Base-by-base conservation (phyloP, 1,140 invertebrate species). In the Fopius arisanus region DNA sequence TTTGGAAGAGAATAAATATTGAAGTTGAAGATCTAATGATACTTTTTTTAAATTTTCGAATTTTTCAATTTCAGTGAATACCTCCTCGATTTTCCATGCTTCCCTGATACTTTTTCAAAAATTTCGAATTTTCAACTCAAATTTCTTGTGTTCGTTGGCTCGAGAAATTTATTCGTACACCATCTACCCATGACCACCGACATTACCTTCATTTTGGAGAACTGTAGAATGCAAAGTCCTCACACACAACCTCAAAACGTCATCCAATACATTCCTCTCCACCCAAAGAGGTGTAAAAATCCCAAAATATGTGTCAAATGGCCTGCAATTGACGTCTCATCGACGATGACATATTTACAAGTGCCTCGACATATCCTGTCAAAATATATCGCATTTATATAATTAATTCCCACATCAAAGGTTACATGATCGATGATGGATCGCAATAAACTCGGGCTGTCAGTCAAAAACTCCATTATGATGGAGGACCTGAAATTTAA, bases 401-500 rank as follows among this genome's bases (percentile, higher is more conserved):
- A 59, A 59, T 59, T 4, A 59, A 59, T 3, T 23, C 23, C 7
- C 54, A 23, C 6, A 59, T 26, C 19, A n/a, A 59, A 48, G 43
- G n/a, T 19, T 59, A 26, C 2, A 23, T 21, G 19, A 16, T 51
- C 43, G 43, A 51, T 26, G 71, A 79, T 81, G 80, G 80, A 81
- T 77, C 78, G 77, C 72, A 81, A 78, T 51, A 79, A 76, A 66
- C 75, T 80, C 1, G 78, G 75, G 21, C 69, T 80, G 40, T 81
- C 78, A n/a, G 75, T 78, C 3, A 81, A 82, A 59, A 78, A 82
- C 29, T 78, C 78, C 26, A 80, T 83, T 43, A 85, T 80, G 72
- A 85, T 86, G 85, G 84, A 86, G 29, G 85, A 86, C 70, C 75
- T 86, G 14, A 86, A 86, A 79, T 82, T 77, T 21, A 86, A 86